Base-by-base conservation (phyloP, 1,140 invertebrate species). In the Aphelinus certus region DNA sequence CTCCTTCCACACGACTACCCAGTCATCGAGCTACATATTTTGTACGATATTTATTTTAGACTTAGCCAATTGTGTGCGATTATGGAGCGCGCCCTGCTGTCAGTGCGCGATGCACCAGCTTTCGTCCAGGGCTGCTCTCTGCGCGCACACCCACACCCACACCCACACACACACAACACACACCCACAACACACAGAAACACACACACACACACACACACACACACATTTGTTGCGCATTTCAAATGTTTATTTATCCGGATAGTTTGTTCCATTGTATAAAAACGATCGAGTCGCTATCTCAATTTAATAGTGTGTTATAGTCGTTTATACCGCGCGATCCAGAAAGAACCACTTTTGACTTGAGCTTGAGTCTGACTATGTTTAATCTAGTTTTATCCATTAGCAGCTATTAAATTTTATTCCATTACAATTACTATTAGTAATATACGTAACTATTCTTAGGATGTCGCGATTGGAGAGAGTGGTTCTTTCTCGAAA, bases 1-100 rank as follows among this genome's bases (percentile, higher is more conserved):
- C 26, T 26, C 26, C 26, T 26, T 26, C 26, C 26, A 26, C 26
- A 26, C 26, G 26, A 26, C 26, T 26, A 26, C 26, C 26, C 26
- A 26, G 26, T 26, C 26, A 26, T 26, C 26, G 26, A 26, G 26
- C 26, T 26, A 26, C 26, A 26, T 26, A 26, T 26, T 26, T 7
- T 74, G 73, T 74, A 74, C 51, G 51, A 74, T 74, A 74, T 74
- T 69, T 74, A 74, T 76, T 71, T n/a, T 67, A 72, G 65, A 62
- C 49, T 10, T 65, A 48, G 26, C 26, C 26, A 26, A 26, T 26
- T 26, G 26, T 26, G 26, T 26, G 26, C 26, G 26, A 26, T 26
- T 26, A 26, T 26, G 26, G 26, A 26, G 26, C 26, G 26, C 26
- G 26, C 26, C 26, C 26, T 26, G 26, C 26, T 26, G 26, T 26